phyloP scores from a whole-genome alignment of 2,113 vertebrate genomes.

The Catharus bicknelli region DNA sequence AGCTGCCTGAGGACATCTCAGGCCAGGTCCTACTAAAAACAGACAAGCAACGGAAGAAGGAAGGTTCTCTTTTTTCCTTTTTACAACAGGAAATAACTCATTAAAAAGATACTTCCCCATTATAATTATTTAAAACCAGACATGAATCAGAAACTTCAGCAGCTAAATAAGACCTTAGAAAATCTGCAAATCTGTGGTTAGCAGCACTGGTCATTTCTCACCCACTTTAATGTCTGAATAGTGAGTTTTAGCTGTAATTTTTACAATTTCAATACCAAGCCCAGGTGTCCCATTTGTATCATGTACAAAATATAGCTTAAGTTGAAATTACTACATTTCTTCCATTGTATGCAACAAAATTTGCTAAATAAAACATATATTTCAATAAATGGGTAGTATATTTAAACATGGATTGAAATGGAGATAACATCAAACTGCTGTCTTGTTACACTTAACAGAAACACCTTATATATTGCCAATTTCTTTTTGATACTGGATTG shows the following conservation, averaged over 20 bases:
- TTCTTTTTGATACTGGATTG: background rate
- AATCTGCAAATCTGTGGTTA: slow-evolving; percentile 6
- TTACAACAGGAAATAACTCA: slow-evolving; percentile 58
- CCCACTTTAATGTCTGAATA: background rate
- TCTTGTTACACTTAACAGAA: background rate
- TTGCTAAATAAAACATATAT: background rate
- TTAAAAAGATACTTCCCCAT: slow-evolving; percentile 59
- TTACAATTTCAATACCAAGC: background rate
- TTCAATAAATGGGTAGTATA: background rate
- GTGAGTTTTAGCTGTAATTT: background rate
- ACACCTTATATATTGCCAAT: background rate
- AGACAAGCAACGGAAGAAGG: slow-evolving; percentile 25
- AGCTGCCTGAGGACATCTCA: slow-evolving; percentile 67
- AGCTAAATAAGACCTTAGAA: slow-evolving; percentile 44
- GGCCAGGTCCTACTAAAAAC: slow-evolving; percentile 49
- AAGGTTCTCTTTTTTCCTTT: background rate
- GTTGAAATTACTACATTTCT: background rate
- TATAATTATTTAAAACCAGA: slow-evolving; percentile 61
- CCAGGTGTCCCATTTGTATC: background rate
- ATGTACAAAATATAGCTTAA: background rate
- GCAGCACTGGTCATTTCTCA: background rate
- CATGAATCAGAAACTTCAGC: slow-evolving; percentile 47
- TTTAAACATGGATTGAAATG: background rate
- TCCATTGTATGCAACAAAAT: background rate
- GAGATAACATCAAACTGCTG: background rate